Conservation (phyloP, 2,888 invertebrate genomes). For the Amphipyra tragopoginis region DNA sequence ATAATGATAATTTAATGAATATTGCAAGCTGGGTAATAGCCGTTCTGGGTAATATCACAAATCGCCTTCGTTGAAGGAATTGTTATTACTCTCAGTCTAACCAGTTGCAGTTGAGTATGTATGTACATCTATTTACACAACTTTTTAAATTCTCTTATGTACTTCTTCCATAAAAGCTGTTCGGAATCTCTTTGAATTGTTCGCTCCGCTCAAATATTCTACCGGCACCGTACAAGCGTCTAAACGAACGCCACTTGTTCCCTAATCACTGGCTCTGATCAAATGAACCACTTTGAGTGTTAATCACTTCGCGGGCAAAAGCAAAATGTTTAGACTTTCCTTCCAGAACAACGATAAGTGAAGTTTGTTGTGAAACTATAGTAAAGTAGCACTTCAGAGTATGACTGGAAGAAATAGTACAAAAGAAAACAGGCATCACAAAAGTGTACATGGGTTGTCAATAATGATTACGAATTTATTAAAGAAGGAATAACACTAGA, state of each 20-base stretch:
- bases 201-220: slow-evolving; percentile 26
- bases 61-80: neutral
- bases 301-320: slow-evolving; percentile 72
- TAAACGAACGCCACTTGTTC: slow-evolving; percentile 48
- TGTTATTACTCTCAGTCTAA: too few relatives aligned
- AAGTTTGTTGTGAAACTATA: slow-evolving; percentile 41
- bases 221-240: slow-evolving; percentile 21
- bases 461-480: too few relatives aligned
- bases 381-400: slow-evolving; percentile 9
- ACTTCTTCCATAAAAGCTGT: slow-evolving; percentile 10
- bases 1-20: neutral
- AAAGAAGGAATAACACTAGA: too few relatives aligned
- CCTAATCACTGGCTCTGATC: slow-evolving; percentile 64
- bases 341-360: slow-evolving; percentile 30
- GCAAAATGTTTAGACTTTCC: slow-evolving; percentile 57
- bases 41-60: neutral
- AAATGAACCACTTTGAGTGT: slow-evolving; percentile 74
- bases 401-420: neutral
- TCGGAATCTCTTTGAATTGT: slow-evolving; percentile 13
- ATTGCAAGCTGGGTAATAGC: neutral
- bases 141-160: neutral
- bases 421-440: neutral
- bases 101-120: too few relatives aligned
- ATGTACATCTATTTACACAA: too few relatives aligned
- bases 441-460: too few relatives aligned